Conservation (phyloP, 2,797 vertebrate genomes). For the Sparidentex hasta region DNA sequence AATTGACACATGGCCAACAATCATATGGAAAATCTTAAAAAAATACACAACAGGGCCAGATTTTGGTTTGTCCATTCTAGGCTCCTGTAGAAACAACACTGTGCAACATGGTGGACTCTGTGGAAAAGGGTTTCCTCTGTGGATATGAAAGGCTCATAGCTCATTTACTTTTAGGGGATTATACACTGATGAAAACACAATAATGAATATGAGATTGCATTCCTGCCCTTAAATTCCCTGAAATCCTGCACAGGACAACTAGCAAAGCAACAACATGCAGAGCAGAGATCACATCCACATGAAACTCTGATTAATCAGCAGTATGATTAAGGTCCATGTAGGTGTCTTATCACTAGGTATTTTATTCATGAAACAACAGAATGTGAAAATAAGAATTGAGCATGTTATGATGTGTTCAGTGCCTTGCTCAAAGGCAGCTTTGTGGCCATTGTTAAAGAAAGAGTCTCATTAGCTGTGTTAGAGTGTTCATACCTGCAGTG, state of each 20-base stretch:
- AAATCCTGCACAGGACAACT: too few species aligned
- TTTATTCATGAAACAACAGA: not conserved
- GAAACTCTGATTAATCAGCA: not conserved
- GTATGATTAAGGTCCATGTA: not conserved
- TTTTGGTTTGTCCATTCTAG: too few species aligned
- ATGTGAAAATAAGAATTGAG: not conserved
- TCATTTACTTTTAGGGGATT: too few species aligned
- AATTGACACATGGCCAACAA: not conserved
- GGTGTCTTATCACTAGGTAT: not conserved
- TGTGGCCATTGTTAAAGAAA: not conserved
- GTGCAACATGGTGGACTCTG: too few species aligned
- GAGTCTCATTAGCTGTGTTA: not conserved
- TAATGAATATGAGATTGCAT: too few species aligned
- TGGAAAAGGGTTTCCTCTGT: too few species aligned
- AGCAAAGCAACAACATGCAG: too few species aligned
- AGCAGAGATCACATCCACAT: constrained; percentile 2
- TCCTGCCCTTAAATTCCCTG: too few species aligned
- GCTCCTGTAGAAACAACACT: too few species aligned
- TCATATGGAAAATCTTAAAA: not conserved
- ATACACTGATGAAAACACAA: too few species aligned
- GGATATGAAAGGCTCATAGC: too few species aligned
- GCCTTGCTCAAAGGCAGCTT: not conserved
- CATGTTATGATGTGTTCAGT: not conserved
- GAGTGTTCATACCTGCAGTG: constrained; percentile 87
- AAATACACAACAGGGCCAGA: not conserved